Evolutionary conservation across 2,113 vertebrate genomes (phyloP), one percentile per base, ranked within the genome.

Genomic region (Salvelinus alpinus): DNA sequence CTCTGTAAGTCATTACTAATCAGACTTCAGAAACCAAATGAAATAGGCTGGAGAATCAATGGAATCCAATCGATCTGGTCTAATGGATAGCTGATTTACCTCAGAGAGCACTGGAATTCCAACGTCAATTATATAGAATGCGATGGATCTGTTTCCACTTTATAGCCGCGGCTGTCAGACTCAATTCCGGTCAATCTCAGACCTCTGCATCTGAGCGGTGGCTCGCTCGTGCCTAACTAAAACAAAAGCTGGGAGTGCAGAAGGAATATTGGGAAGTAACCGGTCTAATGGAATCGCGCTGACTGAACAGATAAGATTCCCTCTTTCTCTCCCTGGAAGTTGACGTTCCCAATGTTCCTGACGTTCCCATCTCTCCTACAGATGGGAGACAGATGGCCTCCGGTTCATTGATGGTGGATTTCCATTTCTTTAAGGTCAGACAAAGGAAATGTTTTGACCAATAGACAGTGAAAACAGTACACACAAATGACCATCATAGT

Each of bases 1-100:
- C 76, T 84, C 68, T 79, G 78, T 88, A 85, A 91, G 91, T 92
- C 91, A 91, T 89, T 91, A 83, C 86, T 88, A 89, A 88, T 92
- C 88, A 87, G 83, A 84, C 81, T 84, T 78, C 78, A 76, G 71
- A 88, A 86, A 83, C 86, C 76, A 84, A 86, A 90, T 89, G 80
- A 85, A 90, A 88, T 88, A 38, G 81, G 85, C 71, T 31, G 74
- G 74, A 65, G 70, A 85, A 91, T 93, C 92, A 90, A 92, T 90
- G 78, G 72, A 16, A 79, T 74, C 25, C 44, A 84, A 92, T 92
- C 84, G 76, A 93, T 91, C 48, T 48, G 64, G 84, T 86, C 81
- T 82, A 90, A 88, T 84, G 86, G 87, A 91, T 89, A 88, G 79
- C 77, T 84, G 88, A 91, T 91, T 91, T 88, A 78, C 84, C 83